Conservation (phyloP, 2,888 invertebrate genomes). For the Marasmarcha lunaedactyla region DNA sequence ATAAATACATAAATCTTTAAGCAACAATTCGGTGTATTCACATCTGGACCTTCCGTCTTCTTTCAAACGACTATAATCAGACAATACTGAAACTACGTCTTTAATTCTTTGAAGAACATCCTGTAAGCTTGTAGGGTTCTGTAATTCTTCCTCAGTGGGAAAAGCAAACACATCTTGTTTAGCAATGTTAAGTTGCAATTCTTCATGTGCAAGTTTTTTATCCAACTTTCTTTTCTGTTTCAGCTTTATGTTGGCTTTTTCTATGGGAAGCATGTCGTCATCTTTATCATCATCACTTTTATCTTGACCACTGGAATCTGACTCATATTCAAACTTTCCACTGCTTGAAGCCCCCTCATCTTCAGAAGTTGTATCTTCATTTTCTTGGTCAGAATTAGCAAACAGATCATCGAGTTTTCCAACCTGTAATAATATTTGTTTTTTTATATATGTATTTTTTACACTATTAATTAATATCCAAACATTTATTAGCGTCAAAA, state of each 20-base stretch:
- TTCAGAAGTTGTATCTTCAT: conserved; percentile 34
- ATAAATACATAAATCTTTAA: conserved; percentile 89
- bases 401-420: conserved; percentile 67
- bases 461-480: neutral
- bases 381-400: conserved; percentile 54
- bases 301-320: conserved; percentile 42
- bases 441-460: too few species aligned
- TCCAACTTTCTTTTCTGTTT: conserved; percentile 79
- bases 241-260: conserved; percentile 83
- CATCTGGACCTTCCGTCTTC: conserved; percentile 77
- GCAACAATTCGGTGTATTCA: conserved; percentile 85
- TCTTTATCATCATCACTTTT: conserved; percentile 55
- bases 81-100: conserved; percentile 83
- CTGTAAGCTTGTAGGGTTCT: conserved; percentile 79
- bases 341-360: conserved; percentile 33
- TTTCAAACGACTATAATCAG: conserved; percentile 80
- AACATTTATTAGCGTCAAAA: too few species aligned
- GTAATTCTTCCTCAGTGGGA: conserved; percentile 80
- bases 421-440: conserved; percentile 31
- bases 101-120: conserved; percentile 91
- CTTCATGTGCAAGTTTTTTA: conserved; percentile 80
- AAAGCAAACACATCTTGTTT: conserved; percentile 83
- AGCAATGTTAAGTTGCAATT: conserved; percentile 84
- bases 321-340: conserved; percentile 39
- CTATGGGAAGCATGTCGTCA: conserved; percentile 85